Evolutionary conservation across 2,797 vertebrate species (phyloP), one percentile per base, ranked within the genome.

Genomic region (Eutrigla gurnardus): DNA sequence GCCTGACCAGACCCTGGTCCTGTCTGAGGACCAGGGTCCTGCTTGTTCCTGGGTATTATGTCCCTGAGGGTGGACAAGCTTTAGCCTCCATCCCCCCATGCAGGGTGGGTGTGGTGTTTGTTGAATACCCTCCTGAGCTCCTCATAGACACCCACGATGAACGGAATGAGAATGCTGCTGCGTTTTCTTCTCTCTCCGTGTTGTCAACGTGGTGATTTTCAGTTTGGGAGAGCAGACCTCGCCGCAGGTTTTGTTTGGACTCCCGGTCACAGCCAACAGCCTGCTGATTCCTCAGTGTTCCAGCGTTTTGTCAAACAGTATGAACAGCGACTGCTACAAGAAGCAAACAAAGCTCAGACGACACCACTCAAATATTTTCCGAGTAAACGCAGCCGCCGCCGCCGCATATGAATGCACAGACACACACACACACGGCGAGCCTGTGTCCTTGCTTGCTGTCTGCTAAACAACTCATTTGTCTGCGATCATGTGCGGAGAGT

Each of bases 291-390:
- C 15, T 68, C 7, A 47, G 54, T 70, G 78, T 73, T 64, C 5
- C 69, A 63, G 67, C 74, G 59, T 77, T 85, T 84, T 74, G 64
- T 82, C 63, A 61, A 80, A 78, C 77, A 70, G 12, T 14, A 13
- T 40, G 73, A 15, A 70, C 70, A 59, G 35, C 7, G 9, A 42
- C 64, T 71, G 70, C 65, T 65, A 80, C 72, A 25, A 66, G 67
- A 62, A 74, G 81, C 75, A 81, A 87, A 73, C 74, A 46, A 78
- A 67, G 53, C 81, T 79, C 35, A 18, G 68, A 65, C 66, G 77
- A 75, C 76, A 62, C 59, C 72, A 14, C 47, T 52, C 82, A 82
- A 80, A 88, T 85, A 85, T 78, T 88, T 65, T 69, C 62, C 52
- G 7, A 73, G 82, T 55, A 87, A 88, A 86, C 77, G 86, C n/a